A percentile compares a stretch with the other conserved stretches of the same genome.
Evolutionary conservation across 1,140 invertebrate genomes (phyloP).

Genomic region (Choristoneura fumiferana): DNA sequence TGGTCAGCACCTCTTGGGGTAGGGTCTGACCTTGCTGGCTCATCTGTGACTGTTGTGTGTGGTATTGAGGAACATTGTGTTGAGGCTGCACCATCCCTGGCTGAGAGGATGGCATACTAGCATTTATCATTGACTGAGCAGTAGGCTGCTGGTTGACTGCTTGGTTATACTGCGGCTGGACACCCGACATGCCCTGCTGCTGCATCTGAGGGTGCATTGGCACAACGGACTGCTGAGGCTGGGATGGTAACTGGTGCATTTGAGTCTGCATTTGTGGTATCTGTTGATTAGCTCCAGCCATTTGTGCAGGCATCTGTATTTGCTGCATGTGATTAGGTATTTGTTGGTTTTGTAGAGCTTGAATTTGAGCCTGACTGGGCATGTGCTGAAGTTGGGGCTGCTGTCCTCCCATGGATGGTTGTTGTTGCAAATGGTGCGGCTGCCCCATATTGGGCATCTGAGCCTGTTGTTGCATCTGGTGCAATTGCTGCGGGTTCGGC

Average conservation of each 20-base stretch:
- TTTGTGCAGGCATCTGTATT: slow-evolving; percentile 71
- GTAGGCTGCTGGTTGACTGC: slow-evolving; percentile 68
- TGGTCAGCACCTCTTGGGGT: slow-evolving; percentile 75
- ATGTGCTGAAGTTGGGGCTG: slow-evolving; percentile 75
- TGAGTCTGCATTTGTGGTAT: slow-evolving; percentile 75
- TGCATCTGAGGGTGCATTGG: slow-evolving; percentile 74
- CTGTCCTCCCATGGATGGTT: slow-evolving; percentile 63
- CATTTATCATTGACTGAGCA: slow-evolving; percentile 69
- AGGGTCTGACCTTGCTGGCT: slow-evolving; percentile 75
- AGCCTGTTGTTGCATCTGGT: slow-evolving; percentile 69
- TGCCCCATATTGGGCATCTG: slow-evolving; percentile 67
- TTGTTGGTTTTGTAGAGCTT: slow-evolving; percentile 75
- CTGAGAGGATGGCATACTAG: slow-evolving; percentile 64
- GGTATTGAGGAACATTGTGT: slow-evolving; percentile 73
- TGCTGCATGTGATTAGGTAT: slow-evolving; percentile 76
- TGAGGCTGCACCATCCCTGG: slow-evolving; percentile 71
- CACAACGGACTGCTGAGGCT: slow-evolving; percentile 68
- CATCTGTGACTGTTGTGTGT: slow-evolving; percentile 72
- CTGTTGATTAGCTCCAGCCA: slow-evolving; percentile 65
- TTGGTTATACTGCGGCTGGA: slow-evolving; percentile 72
- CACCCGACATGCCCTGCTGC: slow-evolving; percentile 63
- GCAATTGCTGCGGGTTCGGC: slow-evolving; percentile 66
- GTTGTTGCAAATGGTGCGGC: slow-evolving; percentile 59
- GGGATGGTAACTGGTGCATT: slow-evolving; percentile 67
- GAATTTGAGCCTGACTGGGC: slow-evolving; percentile 73